These are phyloP conservation scores for Oryzaephilus surinamensis DNA, from an alignment of 1,140 invertebrate genomes.

Conservation along the genomic window DNA sequence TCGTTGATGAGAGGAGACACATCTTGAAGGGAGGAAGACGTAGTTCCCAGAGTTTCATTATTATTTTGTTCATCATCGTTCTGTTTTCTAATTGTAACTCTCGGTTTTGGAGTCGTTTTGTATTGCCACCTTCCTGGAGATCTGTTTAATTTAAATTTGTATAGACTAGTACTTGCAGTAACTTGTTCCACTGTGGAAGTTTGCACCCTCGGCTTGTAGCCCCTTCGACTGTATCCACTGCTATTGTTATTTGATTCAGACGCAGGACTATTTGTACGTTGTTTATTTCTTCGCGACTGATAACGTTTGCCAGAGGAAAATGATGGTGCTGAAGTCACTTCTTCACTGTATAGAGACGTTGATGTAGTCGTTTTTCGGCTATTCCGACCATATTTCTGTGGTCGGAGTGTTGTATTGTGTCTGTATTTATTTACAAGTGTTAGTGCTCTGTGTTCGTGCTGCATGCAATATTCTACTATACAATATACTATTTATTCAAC, in stretches of 20 bases:
- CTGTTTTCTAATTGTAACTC: constrained; percentile 66
- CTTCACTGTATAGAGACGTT: constrained; percentile 53
- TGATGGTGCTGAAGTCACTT: constrained; percentile 37
- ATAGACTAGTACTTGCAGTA: constrained; percentile 45
- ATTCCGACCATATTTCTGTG: constrained; percentile 31
- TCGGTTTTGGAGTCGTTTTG: constrained; percentile 75
- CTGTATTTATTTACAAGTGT: constrained; percentile 37
- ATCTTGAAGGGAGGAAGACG: constrained; percentile 31
- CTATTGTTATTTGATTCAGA: constrained; percentile 34
- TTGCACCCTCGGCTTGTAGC: constrained; percentile 50
- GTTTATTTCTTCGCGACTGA: constrained; percentile 21
- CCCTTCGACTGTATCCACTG: constrained; percentile 40
- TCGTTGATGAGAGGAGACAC: constrained; percentile 26
- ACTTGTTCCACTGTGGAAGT: constrained; percentile 42
- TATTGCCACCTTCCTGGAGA: constrained; percentile 76
- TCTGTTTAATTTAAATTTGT: constrained; percentile 69
- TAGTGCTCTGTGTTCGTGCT: constrained; percentile 23
- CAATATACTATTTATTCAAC: too few relatives aligned
- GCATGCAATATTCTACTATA: too few relatives aligned
- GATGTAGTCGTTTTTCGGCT: constrained; percentile 31
- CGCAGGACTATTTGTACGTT: constrained; percentile 24
- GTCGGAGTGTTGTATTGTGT: constrained; percentile 32
- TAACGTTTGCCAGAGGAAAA: constrained; percentile 33
- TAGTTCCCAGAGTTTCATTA: constrained; percentile 37
- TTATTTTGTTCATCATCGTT: constrained; percentile 44